Conservation (phyloP, 2,888 invertebrate species). For the Mantis religiosa region DNA sequence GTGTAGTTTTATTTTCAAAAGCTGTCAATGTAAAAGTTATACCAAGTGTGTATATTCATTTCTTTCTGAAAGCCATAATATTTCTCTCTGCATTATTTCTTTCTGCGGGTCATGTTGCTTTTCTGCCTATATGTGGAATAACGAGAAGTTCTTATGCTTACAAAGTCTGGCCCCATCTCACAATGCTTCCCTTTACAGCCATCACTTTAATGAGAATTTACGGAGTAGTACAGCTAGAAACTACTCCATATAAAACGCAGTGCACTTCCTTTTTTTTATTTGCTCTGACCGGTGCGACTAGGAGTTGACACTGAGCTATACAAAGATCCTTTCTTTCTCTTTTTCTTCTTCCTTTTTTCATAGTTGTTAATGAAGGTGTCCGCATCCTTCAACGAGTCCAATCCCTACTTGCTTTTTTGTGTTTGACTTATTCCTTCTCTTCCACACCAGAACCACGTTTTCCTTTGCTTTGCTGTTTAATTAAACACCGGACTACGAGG, state of each 20-base stretch:
- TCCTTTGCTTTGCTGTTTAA: neutral
- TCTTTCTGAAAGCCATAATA: neutral
- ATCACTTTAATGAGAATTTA: neutral
- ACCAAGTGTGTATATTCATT: neutral
- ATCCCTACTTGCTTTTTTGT: neutral
- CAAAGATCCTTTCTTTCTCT: neutral
- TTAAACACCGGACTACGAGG: neutral
- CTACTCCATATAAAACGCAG: neutral
- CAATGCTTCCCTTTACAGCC: neutral
- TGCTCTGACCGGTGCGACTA: neutral
- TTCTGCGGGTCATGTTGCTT: neutral
- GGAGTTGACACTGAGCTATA: neutral
- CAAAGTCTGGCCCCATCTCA: neutral
- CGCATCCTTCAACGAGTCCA: neutral
- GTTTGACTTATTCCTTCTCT: neutral
- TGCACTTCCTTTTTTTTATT: neutral
- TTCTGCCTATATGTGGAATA: neutral
- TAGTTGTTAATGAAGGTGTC: neutral
- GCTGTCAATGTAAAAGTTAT: neutral
- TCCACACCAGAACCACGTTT: neutral
- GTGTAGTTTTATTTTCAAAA: neutral
- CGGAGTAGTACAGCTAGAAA: neutral
- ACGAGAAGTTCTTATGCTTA: neutral
- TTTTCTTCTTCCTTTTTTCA: neutral
- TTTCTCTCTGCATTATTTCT: neutral